phyloP scores from a whole-genome alignment of 2,797 vertebrate genomes.

The Coluber constrictor region DNA sequence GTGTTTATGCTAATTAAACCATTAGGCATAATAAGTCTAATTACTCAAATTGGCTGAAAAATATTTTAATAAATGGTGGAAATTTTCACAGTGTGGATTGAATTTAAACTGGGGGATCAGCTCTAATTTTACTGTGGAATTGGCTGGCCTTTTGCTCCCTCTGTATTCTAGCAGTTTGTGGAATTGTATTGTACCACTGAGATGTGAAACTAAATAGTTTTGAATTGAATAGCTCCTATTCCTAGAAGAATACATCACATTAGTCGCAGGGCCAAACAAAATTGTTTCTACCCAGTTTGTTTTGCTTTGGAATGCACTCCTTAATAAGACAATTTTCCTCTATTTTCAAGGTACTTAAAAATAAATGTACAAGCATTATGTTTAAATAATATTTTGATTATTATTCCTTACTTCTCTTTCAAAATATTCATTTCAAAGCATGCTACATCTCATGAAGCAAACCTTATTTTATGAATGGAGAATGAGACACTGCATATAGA shows the following conservation, averaged over 20 bases:
- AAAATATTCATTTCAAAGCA: neutral
- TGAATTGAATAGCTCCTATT: neutral
- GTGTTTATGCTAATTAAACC: constrained; percentile 70
- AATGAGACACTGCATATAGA: neutral
- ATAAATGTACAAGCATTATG: neutral
- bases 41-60: constrained; percentile 63
- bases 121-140: neutral
- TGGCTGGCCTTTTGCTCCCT: neutral
- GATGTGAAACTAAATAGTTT: neutral
- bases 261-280: neutral
- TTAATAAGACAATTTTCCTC: neutral
- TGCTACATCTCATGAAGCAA: neutral
- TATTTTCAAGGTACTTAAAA: neutral
- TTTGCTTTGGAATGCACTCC: neutral
- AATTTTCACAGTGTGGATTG: constrained; percentile 35
- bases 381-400: neutral
- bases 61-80: constrained; percentile 54
- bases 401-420: neutral
- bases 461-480: neutral
- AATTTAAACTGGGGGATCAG: constrained; percentile 18
- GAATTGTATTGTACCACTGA: neutral
- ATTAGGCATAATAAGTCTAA: constrained; percentile 68
- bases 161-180: neutral
- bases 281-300: neutral
- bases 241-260: neutral